phyloP scores from a whole-genome alignment of 2,797 vertebrate genomes.

The Graptemys geographica region DNA sequence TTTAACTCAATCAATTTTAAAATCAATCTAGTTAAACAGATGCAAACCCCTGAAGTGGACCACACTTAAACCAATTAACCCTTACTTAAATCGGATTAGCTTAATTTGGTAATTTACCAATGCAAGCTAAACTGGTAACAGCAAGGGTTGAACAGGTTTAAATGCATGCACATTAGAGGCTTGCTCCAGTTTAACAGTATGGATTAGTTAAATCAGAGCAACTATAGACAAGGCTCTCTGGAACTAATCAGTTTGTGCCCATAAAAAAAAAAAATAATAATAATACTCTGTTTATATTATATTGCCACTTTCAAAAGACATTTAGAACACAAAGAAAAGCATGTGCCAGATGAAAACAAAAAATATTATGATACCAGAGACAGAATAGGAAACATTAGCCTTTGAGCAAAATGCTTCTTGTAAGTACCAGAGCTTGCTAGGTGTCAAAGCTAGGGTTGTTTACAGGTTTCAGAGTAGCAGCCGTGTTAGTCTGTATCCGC shows the following conservation, averaged over 20 bases:
- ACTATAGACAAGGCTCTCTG: background rate
- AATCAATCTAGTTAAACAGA: background rate
- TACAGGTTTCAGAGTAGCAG: background rate
- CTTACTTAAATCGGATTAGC: background rate
- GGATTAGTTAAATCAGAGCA: background rate
- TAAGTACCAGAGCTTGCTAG: background rate
- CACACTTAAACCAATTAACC: background rate
- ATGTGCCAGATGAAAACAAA: background rate
- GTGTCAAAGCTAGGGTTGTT: accelerated
- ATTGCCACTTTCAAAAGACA: background rate
- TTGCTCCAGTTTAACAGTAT: background rate
- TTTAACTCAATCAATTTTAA: background rate
- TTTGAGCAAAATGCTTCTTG: background rate
- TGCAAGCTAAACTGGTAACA: background rate
- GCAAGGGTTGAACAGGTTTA: background rate
- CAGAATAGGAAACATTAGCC: background rate
- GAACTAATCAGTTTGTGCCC: background rate
- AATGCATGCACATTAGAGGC: background rate
- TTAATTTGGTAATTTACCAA: background rate
- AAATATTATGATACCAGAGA: background rate
- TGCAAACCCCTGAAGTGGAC: background rate
- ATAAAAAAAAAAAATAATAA: background rate
- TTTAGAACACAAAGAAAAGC: background rate
- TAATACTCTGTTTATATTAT: too few relatives aligned
- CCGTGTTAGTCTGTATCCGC: too few relatives aligned